These are phyloP conservation scores for Neosalanx taihuensis DNA, from an alignment of 2,797 vertebrate genomes.

Conservation along the genomic window DNA sequence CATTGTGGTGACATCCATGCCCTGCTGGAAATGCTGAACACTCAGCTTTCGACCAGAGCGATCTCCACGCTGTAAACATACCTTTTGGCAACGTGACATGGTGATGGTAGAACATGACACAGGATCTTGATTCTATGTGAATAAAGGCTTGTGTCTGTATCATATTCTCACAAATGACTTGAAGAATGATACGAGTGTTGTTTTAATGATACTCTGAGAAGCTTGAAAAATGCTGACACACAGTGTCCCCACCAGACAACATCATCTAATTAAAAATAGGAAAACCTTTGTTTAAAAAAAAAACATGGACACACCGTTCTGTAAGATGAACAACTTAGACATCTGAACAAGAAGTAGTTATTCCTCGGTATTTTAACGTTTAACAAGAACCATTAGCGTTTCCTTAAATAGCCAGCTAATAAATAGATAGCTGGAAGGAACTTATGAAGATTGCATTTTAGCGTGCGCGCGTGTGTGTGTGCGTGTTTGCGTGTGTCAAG, in stretches of 20 bases:
- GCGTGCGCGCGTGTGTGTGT: not conserved
- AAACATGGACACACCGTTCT: not conserved
- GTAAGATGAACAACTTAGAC: no score
- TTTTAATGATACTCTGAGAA: not conserved
- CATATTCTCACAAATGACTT: not conserved
- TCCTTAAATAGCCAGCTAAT: no score
- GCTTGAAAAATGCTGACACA: no score
- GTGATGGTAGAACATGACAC: slow-evolving; percentile 25
- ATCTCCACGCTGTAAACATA: slow-evolving; percentile 50
- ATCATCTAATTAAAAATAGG: no score
- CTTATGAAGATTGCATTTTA: not conserved
- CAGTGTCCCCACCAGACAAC: no score
- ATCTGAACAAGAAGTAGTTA: not conserved
- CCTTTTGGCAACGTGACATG: slow-evolving; percentile 34
- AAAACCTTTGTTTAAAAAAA: no score
- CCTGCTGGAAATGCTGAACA: slow-evolving; percentile 55
- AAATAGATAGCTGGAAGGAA: no score
- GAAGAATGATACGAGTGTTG: not conserved
- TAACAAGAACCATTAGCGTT: slow-evolving; percentile 44
- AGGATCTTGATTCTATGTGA: slow-evolving; percentile 26
- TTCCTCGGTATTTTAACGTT: slow-evolving; percentile 35
- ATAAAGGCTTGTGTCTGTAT: slow-evolving; percentile 20
- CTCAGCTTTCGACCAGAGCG: slow-evolving; percentile 39
- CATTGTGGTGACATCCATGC: slow-evolving; percentile 40
- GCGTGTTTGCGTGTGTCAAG: slow-evolving; percentile 43